These are phyloP conservation scores for Zygothrica quintamaculata DNA, from an alignment of 2,888 invertebrate species.

Conservation along the genomic window DNA sequence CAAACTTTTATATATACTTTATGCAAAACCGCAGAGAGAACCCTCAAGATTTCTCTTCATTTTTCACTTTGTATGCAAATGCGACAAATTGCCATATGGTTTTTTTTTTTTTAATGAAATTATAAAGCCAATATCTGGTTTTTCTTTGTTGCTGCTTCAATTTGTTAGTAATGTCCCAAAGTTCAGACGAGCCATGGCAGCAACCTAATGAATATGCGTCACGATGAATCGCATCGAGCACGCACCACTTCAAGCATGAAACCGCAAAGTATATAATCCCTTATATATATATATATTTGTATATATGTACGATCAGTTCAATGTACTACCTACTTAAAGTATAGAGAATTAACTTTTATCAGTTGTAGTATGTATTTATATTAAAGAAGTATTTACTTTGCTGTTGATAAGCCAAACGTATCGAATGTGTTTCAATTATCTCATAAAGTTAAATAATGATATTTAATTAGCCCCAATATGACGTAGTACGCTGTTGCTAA, in stretches of 20 bases:
- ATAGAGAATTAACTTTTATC: slow-evolving; percentile 7
- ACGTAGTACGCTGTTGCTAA: slow-evolving; percentile 45
- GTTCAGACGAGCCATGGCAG: slow-evolving; percentile 41
- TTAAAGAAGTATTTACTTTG: slow-evolving; percentile 24
- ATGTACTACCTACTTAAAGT: slow-evolving; percentile 12
- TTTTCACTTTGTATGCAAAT: too few species aligned
- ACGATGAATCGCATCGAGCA: slow-evolving; percentile 61
- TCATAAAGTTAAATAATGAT: slow-evolving; percentile 6
- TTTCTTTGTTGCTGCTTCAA: slow-evolving; percentile 1
- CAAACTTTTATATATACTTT: neutral
- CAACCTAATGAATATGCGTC: slow-evolving; percentile 41
- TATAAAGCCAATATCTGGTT: slow-evolving; percentile 9
- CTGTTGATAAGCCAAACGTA: slow-evolving; percentile 13
- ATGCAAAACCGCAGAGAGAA: neutral
- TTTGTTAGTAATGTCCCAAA: slow-evolving; percentile 4
- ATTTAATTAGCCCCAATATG: slow-evolving; percentile 30
- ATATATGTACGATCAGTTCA: slow-evolving; percentile 31
- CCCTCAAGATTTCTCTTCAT: too few species aligned
- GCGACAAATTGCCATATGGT: neutral
- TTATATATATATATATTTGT: slow-evolving; percentile 8
- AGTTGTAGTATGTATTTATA: neutral
- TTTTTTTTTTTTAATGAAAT: slow-evolving; percentile 12
- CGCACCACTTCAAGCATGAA: slow-evolving; percentile 19
- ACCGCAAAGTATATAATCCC: slow-evolving; percentile 15
- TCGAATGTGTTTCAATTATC: slow-evolving; percentile 7